Evolutionary conservation across 1,140 invertebrate species (phyloP), one percentile per base, ranked within the genome.

Genomic region (Frieseomelitta varia): DNA sequence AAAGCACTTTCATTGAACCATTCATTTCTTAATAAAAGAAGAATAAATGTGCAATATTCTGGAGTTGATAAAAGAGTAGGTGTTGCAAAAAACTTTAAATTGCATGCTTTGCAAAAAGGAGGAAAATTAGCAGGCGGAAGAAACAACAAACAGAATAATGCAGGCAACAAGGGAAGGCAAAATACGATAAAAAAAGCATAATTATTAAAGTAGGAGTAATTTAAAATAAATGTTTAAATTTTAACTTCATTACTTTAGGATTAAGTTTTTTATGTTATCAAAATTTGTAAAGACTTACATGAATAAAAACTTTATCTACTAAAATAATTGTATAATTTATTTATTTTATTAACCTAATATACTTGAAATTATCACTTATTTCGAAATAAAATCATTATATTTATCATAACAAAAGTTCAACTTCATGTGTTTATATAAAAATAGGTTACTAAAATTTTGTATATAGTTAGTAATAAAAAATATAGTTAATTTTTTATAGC

Each of bases 1-100:
- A 95, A 95, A 95, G 95, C 88, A 67, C 87, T 96, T 11, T 93
- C 94, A 11, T 87, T 95, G 76, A 93, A 95, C 87, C 91, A 95
- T 58, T 92, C 95, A 8, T 89, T 91, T 24, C 21, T 96, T 12
- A 93, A 93, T 39, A 93, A 93, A 17, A 90, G 93, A 56, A 92
- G 91, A 81, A 94, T 96, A 77, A 95, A 94, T 68, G 95, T 96
- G 61, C 72, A 94, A 86, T 95, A 95, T 84, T 94, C 94, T 21
- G 73, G 84, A 21, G 68, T 77, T 79, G 87, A 90, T 1, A 93
- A 88, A 85, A 93, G 92, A 75, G 87, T 93, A 76, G 83, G 93
- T 11, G 89, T 94, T 80, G 92, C 90, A 4, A 95, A 95, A 84
- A 95, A 95, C 87, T 92, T 94, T 19, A 95, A 95, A 87, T 88